Base-by-base conservation (phyloP, 2,888 invertebrate genomes). In the Diachrysia chrysitis region DNA sequence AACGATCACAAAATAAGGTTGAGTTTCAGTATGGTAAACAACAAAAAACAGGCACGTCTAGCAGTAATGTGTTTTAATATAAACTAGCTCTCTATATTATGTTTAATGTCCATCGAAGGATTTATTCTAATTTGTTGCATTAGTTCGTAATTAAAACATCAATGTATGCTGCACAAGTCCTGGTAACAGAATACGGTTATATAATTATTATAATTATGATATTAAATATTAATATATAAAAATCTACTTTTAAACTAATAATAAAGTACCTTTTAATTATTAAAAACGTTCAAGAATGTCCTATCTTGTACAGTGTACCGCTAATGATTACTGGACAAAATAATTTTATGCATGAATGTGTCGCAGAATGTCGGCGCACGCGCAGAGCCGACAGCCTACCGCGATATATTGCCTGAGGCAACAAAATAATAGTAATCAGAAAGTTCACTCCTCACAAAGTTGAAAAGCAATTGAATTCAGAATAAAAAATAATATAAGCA, bases 271-370 rank as follows among this genome's bases (percentile, higher is more conserved):
- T 32, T 32, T 32, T 32, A 37, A 35, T 5, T 58, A 29, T n/a
- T 69, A 42, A 58, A 51, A 63, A 55, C 9, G 4, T 62, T 25
- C 32, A 68, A 60, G 66, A 61, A 23, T 58, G 35, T 56, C 59
- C 55, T 21, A 42, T 54, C 42, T 29, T 37, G 59, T 69, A 55
- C 75, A 69, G 71, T 71, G 73, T 46, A 58, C n/a, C 55, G 55
- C 78, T 84, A 85, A 87, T 84, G 83, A 82, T 82, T 83, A 81
- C 84, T 82, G 82, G 81, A 65, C 77, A 51, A 83, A 87, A 86
- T 89, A 89, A 90, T 89, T 82, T 85, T 89, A 89, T 90, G 87
- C 90, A 89, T 90, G 85, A 83, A 82, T 76, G 81, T 86, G 87
- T 87, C 85, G 62, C 62, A 51, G 48, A 21, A 17, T 12, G 48